A percentile compares a stretch with the other conserved stretches of the same genome.
These are phyloP conservation scores for Limnephilus auricula DNA, from an alignment of 2,888 invertebrate genomes.

Conservation along the genomic window DNA sequence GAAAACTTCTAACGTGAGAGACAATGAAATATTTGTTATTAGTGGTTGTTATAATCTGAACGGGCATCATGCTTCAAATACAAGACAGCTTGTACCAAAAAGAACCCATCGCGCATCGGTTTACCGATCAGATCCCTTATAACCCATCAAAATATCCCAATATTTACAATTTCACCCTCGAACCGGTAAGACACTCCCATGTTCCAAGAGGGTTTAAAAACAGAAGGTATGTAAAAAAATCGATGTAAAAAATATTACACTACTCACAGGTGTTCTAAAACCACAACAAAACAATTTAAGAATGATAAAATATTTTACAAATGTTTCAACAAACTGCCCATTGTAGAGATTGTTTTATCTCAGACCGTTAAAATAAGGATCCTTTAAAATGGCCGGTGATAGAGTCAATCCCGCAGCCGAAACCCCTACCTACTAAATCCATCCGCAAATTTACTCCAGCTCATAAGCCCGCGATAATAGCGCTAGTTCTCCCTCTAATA, in stretches of 20 bases:
- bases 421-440: not conserved
- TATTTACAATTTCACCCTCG: not conserved
- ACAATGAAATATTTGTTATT: not conserved
- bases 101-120: not conserved
- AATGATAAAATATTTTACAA: not conserved
- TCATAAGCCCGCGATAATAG: not conserved
- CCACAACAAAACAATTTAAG: not conserved
- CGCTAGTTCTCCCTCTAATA: conserved; percentile 2
- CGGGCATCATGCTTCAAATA: not conserved
- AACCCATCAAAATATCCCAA: not conserved
- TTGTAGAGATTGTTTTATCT: not conserved
- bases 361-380: not conserved
- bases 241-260: not conserved
- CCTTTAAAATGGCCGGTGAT: not conserved
- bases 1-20: too few species aligned
- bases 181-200: not conserved
- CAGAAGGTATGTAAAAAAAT: not conserved
- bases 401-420: not conserved
- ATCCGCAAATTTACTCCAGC: not conserved
- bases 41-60: not conserved
- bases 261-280: not conserved
- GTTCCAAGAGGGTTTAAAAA: not conserved
- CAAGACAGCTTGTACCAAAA: too few species aligned
- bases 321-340: not conserved
- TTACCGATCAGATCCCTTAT: not conserved